Conservation (phyloP, 2,113 vertebrate species). For the Amphiprion percula region DNA sequence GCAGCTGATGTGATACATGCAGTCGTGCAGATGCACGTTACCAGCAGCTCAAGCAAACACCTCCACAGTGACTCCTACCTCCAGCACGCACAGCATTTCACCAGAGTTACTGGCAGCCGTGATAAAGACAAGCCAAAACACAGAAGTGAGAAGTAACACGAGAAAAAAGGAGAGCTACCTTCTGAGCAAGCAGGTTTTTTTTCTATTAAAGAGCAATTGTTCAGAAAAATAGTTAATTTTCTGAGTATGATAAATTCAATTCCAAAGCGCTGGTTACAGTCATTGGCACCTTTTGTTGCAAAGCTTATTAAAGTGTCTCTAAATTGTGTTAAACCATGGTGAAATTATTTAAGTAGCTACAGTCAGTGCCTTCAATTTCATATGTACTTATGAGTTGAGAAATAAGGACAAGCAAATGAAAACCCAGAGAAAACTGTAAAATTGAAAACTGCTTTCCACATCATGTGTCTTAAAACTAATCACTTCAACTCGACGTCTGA, state of each 20-base stretch:
- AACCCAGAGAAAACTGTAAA: constrained; percentile 42
- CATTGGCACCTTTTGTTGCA: constrained; percentile 58
- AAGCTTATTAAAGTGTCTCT: constrained; percentile 55
- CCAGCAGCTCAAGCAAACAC: constrained; percentile 43
- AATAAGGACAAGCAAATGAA: constrained; percentile 31
- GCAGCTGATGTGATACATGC: constrained; percentile 33
- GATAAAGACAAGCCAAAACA: constrained; percentile 35
- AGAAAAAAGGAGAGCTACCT: constrained; percentile 5
- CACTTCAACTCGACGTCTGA: constrained; percentile 11
- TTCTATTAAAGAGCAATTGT: constrained; percentile 21
- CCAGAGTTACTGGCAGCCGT: constrained; percentile 25
- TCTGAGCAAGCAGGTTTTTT: constrained; percentile 14
- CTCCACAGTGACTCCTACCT: constrained; percentile 48
- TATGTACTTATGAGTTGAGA: constrained; percentile 40
- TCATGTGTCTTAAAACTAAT: constrained; percentile 28
- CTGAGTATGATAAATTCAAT: constrained; percentile 53
- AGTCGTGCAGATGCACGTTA: constrained; percentile 47
- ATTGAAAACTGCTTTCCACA: constrained; percentile 44
- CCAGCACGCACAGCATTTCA: constrained; percentile 15
- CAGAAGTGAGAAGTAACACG: constrained; percentile 17
- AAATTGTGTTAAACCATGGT: constrained; percentile 59
- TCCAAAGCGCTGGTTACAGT: constrained; percentile 47
- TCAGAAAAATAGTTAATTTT: constrained; percentile 44
- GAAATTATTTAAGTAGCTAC: constrained; percentile 54
- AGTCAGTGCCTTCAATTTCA: constrained; percentile 58